Conservation (phyloP, 2,888 invertebrate genomes). For the Emmelina monodactyla region DNA sequence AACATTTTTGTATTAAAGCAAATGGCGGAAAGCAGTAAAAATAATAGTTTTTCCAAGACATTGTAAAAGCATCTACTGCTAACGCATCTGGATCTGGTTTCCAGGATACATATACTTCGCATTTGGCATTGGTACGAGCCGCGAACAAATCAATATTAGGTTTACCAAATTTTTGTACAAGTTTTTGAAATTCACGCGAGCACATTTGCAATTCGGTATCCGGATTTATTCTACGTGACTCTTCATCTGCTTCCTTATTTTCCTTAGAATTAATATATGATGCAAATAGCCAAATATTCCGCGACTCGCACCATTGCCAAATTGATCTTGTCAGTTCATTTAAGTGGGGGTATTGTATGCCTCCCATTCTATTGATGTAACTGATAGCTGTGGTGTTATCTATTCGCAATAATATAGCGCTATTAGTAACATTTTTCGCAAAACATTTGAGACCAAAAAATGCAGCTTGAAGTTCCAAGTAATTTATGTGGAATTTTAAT, state of each 20-base stretch:
- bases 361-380: too few relatives aligned
- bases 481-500: not conserved
- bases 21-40: not conserved
- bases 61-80: not conserved
- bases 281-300: slow-evolving; percentile 1
- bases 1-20: not conserved
- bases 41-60: too few relatives aligned
- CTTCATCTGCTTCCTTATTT: too few relatives aligned
- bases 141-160: not conserved
- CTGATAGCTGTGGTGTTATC: too few relatives aligned
- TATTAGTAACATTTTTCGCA: not conserved
- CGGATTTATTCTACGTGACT: not conserved
- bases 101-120: not conserved
- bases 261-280: not conserved
- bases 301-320: slow-evolving; percentile 1
- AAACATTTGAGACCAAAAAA: not conserved
- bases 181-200: too few relatives aligned
- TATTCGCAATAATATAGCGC: not conserved
- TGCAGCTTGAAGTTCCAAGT: not conserved
- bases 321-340: not conserved
- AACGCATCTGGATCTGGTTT: not conserved
- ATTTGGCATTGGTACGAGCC: not conserved
- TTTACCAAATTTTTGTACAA: not conserved
- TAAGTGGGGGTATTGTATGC: too few relatives aligned
- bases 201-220: slow-evolving; percentile 2